Evolutionary conservation across 2,113 vertebrate species (phyloP).

Genomic region (Capreolus pygargus): DNA sequence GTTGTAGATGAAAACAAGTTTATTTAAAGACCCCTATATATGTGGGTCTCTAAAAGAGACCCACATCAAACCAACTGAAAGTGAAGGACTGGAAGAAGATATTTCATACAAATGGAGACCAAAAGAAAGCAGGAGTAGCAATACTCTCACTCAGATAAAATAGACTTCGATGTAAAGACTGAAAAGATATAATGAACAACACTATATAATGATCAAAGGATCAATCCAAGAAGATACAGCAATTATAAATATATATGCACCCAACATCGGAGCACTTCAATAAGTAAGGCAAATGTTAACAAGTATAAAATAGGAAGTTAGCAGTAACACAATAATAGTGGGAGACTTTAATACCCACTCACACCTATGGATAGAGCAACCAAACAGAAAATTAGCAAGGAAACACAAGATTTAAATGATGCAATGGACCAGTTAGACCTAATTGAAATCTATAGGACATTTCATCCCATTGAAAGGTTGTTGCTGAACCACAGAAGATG

Average conservation of each 20-base stretch:
- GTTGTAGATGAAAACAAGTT: rapidly evolving
- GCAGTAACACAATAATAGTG: background rate
- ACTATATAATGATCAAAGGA: background rate
- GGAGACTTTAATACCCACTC: background rate
- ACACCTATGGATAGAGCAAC: background rate
- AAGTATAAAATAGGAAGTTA: background rate
- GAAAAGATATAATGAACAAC: background rate
- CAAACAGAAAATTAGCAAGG: background rate
- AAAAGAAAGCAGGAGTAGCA: background rate
- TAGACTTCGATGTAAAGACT: background rate
- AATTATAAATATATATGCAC: background rate
- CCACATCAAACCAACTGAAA: background rate
- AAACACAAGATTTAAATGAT: background rate
- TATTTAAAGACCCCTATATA: background rate
- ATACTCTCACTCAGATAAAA: background rate
- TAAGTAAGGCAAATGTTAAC: background rate
- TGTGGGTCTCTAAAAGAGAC: background rate
- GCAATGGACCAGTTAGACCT: background rate
- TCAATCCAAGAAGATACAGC: background rate
- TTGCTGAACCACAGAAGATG: background rate
- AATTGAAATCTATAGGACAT: background rate
- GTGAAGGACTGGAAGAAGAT: background rate
- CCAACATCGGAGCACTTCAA: background rate
- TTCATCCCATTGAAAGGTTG: background rate
- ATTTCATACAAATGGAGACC: background rate